A percentile compares a stretch with the other conserved stretches of the same genome.
These are phyloP conservation scores for Elaeidobius kamerunicus DNA, from an alignment of 2,888 invertebrate genomes.

Conservation along the genomic window DNA sequence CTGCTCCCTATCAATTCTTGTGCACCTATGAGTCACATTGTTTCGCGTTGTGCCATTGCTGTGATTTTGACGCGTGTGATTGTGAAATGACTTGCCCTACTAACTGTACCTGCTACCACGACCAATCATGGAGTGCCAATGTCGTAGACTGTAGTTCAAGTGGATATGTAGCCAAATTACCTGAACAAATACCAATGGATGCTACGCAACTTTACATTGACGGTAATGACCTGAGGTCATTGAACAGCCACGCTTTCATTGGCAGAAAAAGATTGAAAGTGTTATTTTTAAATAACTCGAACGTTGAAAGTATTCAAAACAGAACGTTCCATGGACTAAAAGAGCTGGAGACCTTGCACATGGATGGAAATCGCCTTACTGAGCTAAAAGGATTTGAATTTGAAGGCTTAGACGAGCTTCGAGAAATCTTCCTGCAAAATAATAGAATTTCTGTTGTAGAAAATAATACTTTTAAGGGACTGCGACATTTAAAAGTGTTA, in stretches of 20 bases:
- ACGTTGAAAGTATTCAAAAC: conserved; percentile 75
- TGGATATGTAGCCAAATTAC: conserved; percentile 66
- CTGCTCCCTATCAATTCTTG: conserved; percentile 77
- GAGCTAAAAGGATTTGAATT: conserved; percentile 76
- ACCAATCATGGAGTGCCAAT: conserved; percentile 82
- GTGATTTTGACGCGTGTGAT: conserved; percentile 89
- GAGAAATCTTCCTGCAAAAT: conserved; percentile 70
- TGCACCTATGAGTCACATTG: conserved; percentile 84
- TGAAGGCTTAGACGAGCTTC: conserved; percentile 69
- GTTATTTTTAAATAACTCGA: conserved; percentile 74
- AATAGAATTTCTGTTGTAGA: conserved; percentile 68
- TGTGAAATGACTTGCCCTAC: conserved; percentile 89
- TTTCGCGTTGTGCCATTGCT: conserved; percentile 84
- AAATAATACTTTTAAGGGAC: conserved; percentile 67
- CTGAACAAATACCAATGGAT: conserved; percentile 85
- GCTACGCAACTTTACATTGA: conserved; percentile 85
- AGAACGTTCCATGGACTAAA: conserved; percentile 81
- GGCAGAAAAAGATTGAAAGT: conserved; percentile 76
- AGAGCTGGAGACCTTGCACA: conserved; percentile 69
- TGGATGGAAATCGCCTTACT: conserved; percentile 70
- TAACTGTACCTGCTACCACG: conserved; percentile 86
- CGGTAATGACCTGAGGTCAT: conserved; percentile 73
- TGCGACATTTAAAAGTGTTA: conserved; percentile 63
- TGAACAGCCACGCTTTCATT: conserved; percentile 81
- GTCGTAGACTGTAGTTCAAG: conserved; percentile 77